Conservation (phyloP, 2,888 invertebrate species). For the Luperina testacea region DNA sequence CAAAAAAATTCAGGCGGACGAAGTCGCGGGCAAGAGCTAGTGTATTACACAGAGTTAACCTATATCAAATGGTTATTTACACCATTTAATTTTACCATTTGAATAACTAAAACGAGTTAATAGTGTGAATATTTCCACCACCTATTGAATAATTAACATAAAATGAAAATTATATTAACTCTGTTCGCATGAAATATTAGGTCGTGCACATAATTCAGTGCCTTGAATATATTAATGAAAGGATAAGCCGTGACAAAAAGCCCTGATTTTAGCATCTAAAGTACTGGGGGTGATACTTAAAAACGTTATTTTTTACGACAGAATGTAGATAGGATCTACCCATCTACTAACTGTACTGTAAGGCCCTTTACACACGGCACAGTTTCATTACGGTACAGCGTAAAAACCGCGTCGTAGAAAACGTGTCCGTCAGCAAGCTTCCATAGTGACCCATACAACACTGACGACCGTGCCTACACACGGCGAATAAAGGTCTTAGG, state of each 20-base stretch:
- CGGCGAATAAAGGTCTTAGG: too few species aligned
- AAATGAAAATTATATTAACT: slow-evolving; percentile 47
- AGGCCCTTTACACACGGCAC: neutral
- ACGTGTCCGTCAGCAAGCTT: neutral
- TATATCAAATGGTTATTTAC: neutral
- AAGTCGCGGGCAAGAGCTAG: neutral
- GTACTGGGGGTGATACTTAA: slow-evolving; percentile 8
- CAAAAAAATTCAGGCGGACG: neutral
- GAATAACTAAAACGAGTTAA: slow-evolving; percentile 36
- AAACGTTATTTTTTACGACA: slow-evolving; percentile 25
- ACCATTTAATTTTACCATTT: slow-evolving; percentile 2
- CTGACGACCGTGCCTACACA: neutral
- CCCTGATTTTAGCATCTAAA: slow-evolving; percentile 36
- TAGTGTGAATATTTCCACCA: slow-evolving; percentile 32
- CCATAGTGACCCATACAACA: neutral
- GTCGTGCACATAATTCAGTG: slow-evolving; percentile 43
- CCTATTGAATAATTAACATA: slow-evolving; percentile 50
- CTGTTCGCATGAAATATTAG: slow-evolving; percentile 39
- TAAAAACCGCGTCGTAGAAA: neutral
- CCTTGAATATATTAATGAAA: slow-evolving; percentile 58
- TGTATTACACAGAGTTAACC: neutral
- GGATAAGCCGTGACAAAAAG: slow-evolving; percentile 40
- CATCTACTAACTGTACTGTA: neutral
- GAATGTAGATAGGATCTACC: neutral
- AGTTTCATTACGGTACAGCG: neutral